Conservation (phyloP, 1,140 invertebrate genomes). For the Nixonia krombeini region DNA sequence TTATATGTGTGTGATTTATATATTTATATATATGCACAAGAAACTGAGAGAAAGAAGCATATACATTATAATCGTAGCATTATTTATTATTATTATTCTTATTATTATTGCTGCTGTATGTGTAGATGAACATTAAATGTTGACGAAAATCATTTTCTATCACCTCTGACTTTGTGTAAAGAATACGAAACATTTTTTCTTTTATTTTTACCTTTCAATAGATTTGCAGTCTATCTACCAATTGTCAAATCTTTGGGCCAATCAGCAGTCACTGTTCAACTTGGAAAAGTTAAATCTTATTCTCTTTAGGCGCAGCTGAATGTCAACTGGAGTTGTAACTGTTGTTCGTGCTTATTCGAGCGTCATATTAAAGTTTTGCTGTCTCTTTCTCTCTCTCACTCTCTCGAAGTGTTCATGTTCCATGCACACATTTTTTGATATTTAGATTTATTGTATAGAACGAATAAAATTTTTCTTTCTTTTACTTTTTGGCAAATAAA, state of each 20-base stretch:
- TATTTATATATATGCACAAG: constrained; percentile 13
- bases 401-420: constrained; percentile 47
- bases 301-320: constrained; percentile 70
- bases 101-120: constrained; percentile 10
- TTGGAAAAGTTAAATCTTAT: constrained; percentile 65
- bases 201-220: constrained; percentile 54
- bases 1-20: not conserved
- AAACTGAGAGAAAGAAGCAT: constrained; percentile 33
- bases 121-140: not conserved
- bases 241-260: constrained; percentile 68
- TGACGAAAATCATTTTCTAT: constrained; percentile 14
- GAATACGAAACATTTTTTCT: constrained; percentile 34
- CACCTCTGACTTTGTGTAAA: constrained; percentile 15
- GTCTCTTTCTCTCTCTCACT: constrained; percentile 54
- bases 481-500: constrained; percentile 16
- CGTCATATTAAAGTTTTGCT: constrained; percentile 28
- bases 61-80: not conserved
- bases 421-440: constrained; percentile 22
- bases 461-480: constrained; percentile 26
- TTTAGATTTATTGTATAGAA: no score
- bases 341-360: constrained; percentile 58
- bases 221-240: constrained; percentile 67
- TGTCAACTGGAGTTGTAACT: constrained; percentile 68
- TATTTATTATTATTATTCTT: constrained; percentile 8
- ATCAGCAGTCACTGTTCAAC: constrained; percentile 66